phyloP scores from a whole-genome alignment of 2,113 vertebrate genomes.

The Gambusia holbrooki region DNA sequence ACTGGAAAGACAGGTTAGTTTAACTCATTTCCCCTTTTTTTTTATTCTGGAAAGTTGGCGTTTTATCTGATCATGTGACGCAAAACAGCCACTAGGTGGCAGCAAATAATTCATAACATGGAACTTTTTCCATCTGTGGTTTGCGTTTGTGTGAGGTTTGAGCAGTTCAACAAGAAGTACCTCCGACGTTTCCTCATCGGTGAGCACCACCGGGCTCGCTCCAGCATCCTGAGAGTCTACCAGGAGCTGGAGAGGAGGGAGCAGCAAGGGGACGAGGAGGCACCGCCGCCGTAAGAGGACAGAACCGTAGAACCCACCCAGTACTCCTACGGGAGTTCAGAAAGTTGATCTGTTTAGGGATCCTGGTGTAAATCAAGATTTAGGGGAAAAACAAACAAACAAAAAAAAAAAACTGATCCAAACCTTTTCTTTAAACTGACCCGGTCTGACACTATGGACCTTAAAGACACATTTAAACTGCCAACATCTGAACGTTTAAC shows the following conservation, averaged over 20 bases:
- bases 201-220: conserved; percentile 80
- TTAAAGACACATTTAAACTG: background rate
- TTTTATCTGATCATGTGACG: background rate
- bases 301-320: background rate
- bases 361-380: too few species aligned
- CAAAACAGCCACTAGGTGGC: conserved; percentile 60
- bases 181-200: conserved; percentile 84
- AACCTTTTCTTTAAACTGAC: too few species aligned
- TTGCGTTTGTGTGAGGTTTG: conserved; percentile 70
- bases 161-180: conserved; percentile 86
- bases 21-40: background rate
- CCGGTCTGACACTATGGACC: background rate
- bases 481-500: background rate
- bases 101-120: conserved; percentile 40
- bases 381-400: too few species aligned
- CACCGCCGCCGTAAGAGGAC: conserved; percentile 41
- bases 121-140: background rate
- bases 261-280: conserved; percentile 75
- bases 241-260: conserved; percentile 86
- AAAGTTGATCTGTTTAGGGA: background rate
- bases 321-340: background rate
- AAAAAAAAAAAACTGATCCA: too few species aligned
- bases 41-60: background rate
- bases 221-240: conserved; percentile 85
- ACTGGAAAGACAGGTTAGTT: conserved; percentile 89